Evolutionary conservation across 2,113 vertebrate genomes (phyloP), one percentile per base, ranked within the genome.

Genomic region (Paedocypris sp.): DNA sequence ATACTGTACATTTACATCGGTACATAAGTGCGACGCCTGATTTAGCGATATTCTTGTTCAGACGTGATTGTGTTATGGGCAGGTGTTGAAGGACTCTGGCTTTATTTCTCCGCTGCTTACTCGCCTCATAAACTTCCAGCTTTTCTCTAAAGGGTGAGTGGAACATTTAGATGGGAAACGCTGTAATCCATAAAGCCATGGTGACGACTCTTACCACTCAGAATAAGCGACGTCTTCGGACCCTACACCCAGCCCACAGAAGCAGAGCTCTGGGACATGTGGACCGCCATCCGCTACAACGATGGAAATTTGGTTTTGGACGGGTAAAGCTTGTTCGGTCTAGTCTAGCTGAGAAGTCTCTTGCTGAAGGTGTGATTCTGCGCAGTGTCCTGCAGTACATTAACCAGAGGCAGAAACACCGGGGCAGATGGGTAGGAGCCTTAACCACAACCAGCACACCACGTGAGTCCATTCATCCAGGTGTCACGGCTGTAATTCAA

Each of bases 251-350:
- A 95, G 62, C 94, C 92, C 16, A 88, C 91, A 0, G 89, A 89
- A 8, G 85, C 87, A 0, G 92, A 97, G 48, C 83, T 85, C 54
- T 98, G 93, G 94, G 94, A 97, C 71, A 98, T 95, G 91, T 98
- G 94, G 94, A 86, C 89, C 0, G 81, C 77, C 0, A 62, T 98
- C n/a, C 78, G 91, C 72, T 87, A 85, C 60, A 96, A 97, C 0
- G 92, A 98, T 0, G 91, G 94, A 23, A 94, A 98, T 71, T 73
- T 98, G 0, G 91, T 95, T 0, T 58, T 94, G 32, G 94, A 92
- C 88, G 96, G 94, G 94, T 26, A 25, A 3, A 19, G 1, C 3
- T 4, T 59, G n/a, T 31, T 18, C 7, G 4, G n/a, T n/a, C n/a
- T n/a, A n/a, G n/a, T n/a, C n/a, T n/a, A n/a, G n/a, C n/a, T n/a